Evolutionary conservation across 2,797 vertebrate species (phyloP).

Genomic region (Melanogrammus aeglefinus): DNA sequence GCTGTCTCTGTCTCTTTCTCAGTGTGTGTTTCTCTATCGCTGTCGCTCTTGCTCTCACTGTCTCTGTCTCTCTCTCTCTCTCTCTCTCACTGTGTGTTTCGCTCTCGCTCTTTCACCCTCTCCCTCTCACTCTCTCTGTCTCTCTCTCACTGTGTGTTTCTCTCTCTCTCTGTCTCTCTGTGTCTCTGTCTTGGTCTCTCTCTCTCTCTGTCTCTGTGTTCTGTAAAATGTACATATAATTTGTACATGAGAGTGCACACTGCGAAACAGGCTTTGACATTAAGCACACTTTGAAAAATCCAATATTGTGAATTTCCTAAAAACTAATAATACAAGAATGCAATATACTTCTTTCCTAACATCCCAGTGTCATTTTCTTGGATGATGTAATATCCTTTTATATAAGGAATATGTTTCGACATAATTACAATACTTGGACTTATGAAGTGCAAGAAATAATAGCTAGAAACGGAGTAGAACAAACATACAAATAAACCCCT

Average conservation of each 20-base stretch:
- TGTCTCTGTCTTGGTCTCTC: not conserved
- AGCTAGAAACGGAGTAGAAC: not conserved
- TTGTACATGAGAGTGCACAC: not conserved
- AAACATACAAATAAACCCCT: not conserved
- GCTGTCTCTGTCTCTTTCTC: too few relatives aligned
- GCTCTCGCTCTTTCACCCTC: too few relatives aligned
- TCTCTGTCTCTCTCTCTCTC: not conserved
- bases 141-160: too few relatives aligned
- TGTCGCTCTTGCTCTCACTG: too few relatives aligned
- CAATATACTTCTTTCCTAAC: not conserved
- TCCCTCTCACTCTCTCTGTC: too few relatives aligned
- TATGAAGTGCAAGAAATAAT: not conserved
- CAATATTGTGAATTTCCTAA: not conserved
- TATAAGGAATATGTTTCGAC: not conserved
- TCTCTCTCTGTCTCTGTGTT: not conserved
- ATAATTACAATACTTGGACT: not conserved
- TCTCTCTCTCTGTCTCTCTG: not conserved
- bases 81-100: not conserved
- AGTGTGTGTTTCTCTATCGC: too few relatives aligned
- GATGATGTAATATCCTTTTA: not conserved
- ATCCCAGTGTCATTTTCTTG: too few relatives aligned
- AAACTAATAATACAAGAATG: not conserved
- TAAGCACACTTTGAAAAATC: not conserved
- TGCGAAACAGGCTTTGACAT: not conserved
- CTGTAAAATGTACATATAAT: not conserved